These are phyloP conservation scores for Mirza zaza DNA, from an alignment of 2,113 vertebrate genomes.

Conservation along the genomic window DNA sequence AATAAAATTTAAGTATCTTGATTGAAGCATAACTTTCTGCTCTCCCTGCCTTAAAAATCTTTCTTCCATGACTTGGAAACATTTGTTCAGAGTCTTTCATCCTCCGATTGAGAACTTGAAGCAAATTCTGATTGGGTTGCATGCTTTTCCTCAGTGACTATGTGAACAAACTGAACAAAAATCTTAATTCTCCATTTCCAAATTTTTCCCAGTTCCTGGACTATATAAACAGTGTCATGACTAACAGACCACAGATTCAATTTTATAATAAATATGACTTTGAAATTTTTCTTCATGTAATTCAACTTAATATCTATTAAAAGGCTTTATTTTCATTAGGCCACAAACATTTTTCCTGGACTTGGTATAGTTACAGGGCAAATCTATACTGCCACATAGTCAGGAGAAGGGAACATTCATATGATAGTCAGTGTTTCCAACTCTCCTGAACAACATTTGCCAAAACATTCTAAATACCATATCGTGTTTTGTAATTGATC, in stretches of 20 bases:
- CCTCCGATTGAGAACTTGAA: background rate
- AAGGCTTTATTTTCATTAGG: background rate
- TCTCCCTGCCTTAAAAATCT: background rate
- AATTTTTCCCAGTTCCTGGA: background rate
- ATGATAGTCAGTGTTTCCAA: background rate
- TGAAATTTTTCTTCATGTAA: background rate
- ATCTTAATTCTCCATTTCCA: background rate
- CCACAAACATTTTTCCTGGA: background rate
- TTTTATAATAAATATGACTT: background rate
- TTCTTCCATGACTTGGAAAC: background rate
- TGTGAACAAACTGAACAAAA: background rate
- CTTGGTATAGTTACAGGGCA: background rate
- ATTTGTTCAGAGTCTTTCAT: background rate
- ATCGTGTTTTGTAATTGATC: background rate
- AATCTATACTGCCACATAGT: background rate
- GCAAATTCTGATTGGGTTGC: background rate
- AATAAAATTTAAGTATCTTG: background rate
- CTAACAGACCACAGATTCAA: background rate
- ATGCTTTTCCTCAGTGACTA: background rate
- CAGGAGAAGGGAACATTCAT: accelerated
- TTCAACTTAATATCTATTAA: background rate
- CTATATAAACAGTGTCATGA: background rate
- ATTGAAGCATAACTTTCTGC: background rate
- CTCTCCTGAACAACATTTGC: background rate
- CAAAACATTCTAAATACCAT: background rate